Evolutionary conservation across 2,888 invertebrate genomes (phyloP).

Genomic region (Megalurothrips usitatus): DNA sequence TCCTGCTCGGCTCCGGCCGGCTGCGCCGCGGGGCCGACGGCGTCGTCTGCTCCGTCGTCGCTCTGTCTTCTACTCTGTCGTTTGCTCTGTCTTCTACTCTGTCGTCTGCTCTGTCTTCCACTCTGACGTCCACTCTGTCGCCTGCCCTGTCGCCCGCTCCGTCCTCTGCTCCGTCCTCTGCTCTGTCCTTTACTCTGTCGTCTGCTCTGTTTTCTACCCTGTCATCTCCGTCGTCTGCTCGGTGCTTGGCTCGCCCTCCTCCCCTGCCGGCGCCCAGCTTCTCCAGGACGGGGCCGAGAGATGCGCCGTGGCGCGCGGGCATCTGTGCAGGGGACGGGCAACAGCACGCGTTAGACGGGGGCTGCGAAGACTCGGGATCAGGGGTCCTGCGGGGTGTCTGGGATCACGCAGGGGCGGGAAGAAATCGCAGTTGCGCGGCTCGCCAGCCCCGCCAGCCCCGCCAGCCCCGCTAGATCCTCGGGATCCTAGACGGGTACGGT

Average conservation of each 20-base stretch:
- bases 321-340: neutral
- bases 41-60: neutral
- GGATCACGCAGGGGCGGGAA: neutral
- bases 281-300: neutral
- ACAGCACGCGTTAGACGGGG: neutral
- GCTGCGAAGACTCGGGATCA: too few species aligned
- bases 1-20: too few species aligned
- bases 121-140: too few species aligned
- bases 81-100: too few species aligned
- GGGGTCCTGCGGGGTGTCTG: too few species aligned
- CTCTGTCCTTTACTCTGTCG: neutral
- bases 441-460: neutral
- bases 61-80: neutral
- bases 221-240: neutral
- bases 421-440: too few species aligned
- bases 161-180: neutral
- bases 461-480: neutral
- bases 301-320: neutral
- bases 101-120: too few species aligned
- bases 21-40: neutral
- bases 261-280: neutral
- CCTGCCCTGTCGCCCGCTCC: neutral
- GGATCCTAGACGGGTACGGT: too few species aligned
- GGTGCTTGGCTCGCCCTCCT: too few species aligned
- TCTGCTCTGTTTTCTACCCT: too few species aligned